Percentiles rank a stretch among this genome's conserved stretches.
phyloP scores from a whole-genome alignment of 2,797 vertebrate species.

The Allobates femoralis region DNA sequence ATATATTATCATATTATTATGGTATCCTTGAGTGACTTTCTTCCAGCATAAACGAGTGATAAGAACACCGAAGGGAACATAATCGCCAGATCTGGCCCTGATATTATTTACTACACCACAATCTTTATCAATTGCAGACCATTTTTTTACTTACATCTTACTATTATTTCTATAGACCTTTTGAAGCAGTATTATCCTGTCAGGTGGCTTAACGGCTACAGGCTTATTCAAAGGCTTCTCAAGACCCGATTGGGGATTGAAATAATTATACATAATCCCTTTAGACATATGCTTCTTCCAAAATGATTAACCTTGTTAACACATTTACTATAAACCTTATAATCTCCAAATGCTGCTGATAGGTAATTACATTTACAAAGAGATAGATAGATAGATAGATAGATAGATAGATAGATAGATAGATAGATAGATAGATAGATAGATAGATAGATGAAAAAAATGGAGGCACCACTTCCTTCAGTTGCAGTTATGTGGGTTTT shows the following conservation, averaged over 20 bases:
- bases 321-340: not conserved
- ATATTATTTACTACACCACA: not conserved
- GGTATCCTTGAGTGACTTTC: no score
- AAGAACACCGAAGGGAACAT: no score
- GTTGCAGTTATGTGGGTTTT: no score
- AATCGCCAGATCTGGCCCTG: not conserved
- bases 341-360: not conserved
- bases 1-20: no score
- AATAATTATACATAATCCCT: slow-evolving; percentile 51
- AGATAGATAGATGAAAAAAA: not conserved
- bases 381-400: slow-evolving; percentile 3
- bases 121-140: not conserved
- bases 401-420: slow-evolving; percentile 3
- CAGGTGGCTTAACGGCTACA: slow-evolving; percentile 17
- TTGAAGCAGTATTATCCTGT: not conserved
- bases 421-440: not conserved
- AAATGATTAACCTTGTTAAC: slow-evolving; percentile 34
- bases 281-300: slow-evolving; percentile 32
- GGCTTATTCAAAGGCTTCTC: slow-evolving; percentile 28
- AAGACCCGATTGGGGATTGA: slow-evolving; percentile 35
- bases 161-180: not conserved
- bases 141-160: not conserved
- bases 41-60: no score
- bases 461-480: no score
- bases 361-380: slow-evolving; percentile 4